Conservation (phyloP, 1,140 invertebrate species). For the Cotesia typhae region DNA sequence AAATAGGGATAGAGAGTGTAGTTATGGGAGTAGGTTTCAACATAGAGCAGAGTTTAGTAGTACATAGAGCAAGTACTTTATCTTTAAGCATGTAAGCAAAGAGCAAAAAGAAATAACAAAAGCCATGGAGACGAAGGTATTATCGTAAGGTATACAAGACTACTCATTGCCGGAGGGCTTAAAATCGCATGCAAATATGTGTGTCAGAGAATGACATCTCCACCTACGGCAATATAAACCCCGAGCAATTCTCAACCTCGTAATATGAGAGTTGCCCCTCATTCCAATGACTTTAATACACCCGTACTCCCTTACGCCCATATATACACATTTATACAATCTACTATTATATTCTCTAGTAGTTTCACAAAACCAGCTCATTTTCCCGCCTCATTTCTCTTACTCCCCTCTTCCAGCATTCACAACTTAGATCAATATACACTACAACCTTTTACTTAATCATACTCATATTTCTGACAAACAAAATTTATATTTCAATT, state of each 20-base stretch:
- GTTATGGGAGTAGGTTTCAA: no score
- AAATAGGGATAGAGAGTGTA: no score
- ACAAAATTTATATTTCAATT: background rate
- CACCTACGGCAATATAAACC: slow-evolving; percentile 33
- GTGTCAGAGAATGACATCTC: slow-evolving; percentile 44
- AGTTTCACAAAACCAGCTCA: background rate
- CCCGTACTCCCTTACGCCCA: background rate
- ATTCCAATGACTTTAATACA: slow-evolving; percentile 22
- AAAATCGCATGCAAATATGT: slow-evolving; percentile 46
- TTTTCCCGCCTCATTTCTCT: slow-evolving; percentile 20
- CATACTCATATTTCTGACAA: background rate
- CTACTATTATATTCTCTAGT: background rate
- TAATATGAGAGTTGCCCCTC: slow-evolving; percentile 31
- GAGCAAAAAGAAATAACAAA: no score
- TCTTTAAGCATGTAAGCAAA: no score
- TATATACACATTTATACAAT: slow-evolving; percentile 13
- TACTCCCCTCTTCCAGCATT: slow-evolving; percentile 29
- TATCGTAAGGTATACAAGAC: no score
- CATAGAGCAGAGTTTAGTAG: no score
- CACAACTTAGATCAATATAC: slow-evolving; percentile 46
- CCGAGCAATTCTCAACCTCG: slow-evolving; percentile 32
- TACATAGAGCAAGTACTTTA: no score
- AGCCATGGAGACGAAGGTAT: no score
- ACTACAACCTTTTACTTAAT: slow-evolving; percentile 39
- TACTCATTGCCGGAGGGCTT: slow-evolving; percentile 11